These are phyloP conservation scores for Vanessa cardui DNA, from an alignment of 2,888 invertebrate genomes.

Conservation along the genomic window DNA sequence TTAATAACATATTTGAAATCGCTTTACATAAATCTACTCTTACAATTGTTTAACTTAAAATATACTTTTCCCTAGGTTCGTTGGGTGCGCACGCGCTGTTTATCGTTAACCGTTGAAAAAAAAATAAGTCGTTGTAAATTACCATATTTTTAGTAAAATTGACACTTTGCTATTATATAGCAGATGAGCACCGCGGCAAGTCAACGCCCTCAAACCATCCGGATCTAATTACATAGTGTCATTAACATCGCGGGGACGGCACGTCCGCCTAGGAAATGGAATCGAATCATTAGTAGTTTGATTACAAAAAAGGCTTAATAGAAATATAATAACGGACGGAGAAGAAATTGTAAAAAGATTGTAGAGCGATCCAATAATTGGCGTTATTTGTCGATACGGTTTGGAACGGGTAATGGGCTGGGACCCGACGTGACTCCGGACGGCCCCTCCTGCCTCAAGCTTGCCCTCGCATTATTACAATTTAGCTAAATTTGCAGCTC, in stretches of 20 bases:
- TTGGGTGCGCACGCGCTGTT: constrained; percentile 15
- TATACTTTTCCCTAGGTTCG: neutral
- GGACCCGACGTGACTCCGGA: constrained; percentile 77
- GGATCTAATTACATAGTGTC: constrained; percentile 82
- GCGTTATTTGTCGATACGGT: constrained; percentile 83
- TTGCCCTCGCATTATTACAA: constrained; percentile 53
- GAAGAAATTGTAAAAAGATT: constrained; percentile 84
- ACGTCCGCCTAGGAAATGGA: constrained; percentile 83
- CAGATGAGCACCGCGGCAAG: constrained; percentile 67
- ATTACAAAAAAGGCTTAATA: constrained; percentile 84
- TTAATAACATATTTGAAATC: no score
- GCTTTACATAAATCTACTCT: no score
- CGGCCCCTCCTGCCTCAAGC: constrained; percentile 44
- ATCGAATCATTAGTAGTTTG: constrained; percentile 83
- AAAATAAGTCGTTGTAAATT: constrained; percentile 62
- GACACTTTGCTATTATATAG: constrained; percentile 74
- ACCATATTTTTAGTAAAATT: constrained; percentile 79
- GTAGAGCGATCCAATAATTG: constrained; percentile 83
- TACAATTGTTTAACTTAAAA: neutral
- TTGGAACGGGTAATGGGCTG: constrained; percentile 80
- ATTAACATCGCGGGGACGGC: constrained; percentile 80
- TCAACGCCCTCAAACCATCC: constrained; percentile 80
- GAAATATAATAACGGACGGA: constrained; percentile 82
- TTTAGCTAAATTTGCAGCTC: constrained; percentile 67
- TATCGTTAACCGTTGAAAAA: constrained; percentile 48